Base-by-base conservation (phyloP, 2,888 invertebrate species). In the Erebia aethiops region DNA sequence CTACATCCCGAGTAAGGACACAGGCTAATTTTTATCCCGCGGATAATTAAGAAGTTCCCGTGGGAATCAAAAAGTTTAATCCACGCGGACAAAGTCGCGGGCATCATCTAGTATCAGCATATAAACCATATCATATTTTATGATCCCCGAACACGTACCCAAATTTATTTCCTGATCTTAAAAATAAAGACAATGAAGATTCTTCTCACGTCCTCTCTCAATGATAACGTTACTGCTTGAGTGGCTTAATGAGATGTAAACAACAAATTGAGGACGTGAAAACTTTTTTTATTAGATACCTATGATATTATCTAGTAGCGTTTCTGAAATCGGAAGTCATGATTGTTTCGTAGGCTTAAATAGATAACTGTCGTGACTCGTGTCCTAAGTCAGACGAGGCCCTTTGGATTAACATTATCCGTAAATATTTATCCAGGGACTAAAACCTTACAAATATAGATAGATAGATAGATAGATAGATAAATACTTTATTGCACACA, bases 151-250 rank as follows among this genome's bases (percentile, higher is more conserved):
- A 71, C 54, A 58, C 51, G 9, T 49, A 69, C 62, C 60, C 46
- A 67, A 57, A 67, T 46, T 21, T 63, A 63, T 60, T 72, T 74
- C 74, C 74, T 72, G 68, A 67, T 74, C 62, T 66, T 72, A 74
- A 74, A 74, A 74, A 72, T 74, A 72, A 57, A 64, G 14, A 64
- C 54, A 74, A 67, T 67, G 46, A 63, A 70, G 60, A 74, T 71
- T 41, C 69, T 46, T 52, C 63, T 71, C 74, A 74, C 74, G 72
- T 69, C n/a, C 62, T 72, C 52, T 67, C 72, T 58, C 67, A 74
- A 74, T 74, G 74, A 72, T 69, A 69, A 70, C 64, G 49, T 21
- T 67, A 52, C 56, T 69, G 57, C 43, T 65, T 71, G 65, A 65
- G 62, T 54, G 61, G 67, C 66, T 63, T 72, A 69, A 72, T 72